Evolutionary conservation across 2,113 vertebrate genomes (phyloP).

Genomic region (Ctenodactylus gundi): DNA sequence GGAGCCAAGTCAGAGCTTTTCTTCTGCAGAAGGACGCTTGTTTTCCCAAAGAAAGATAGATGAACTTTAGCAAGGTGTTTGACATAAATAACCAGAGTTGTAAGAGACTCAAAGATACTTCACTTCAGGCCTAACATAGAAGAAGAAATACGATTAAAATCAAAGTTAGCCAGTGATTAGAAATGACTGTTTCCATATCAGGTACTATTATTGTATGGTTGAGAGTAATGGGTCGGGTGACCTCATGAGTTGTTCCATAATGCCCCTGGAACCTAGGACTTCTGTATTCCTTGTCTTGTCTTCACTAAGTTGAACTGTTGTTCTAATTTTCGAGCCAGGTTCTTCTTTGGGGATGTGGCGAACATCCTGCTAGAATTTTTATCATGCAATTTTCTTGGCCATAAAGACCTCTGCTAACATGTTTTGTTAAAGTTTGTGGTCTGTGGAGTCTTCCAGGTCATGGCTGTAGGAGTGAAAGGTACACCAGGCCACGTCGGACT

Average conservation of each 20-base stretch:
- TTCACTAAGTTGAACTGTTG: neutral
- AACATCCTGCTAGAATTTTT: neutral
- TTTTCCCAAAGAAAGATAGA: neutral
- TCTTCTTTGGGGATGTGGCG: neutral
- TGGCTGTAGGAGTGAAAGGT: neutral
- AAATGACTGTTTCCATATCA: neutral
- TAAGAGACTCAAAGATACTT: neutral
- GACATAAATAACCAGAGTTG: neutral
- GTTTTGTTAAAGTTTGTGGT: no score
- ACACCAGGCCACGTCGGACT: neutral
- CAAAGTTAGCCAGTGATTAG: neutral
- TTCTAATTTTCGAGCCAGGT: neutral
- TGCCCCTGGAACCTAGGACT: neutral
- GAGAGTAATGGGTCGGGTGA: neutral
- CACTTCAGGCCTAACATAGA: neutral
- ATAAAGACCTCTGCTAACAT: neutral
- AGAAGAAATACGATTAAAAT: constrained; percentile 28
- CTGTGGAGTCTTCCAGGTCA: neutral
- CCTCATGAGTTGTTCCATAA: neutral
- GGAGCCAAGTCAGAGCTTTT: no score
- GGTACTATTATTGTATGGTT: neutral
- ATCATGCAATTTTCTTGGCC: neutral
- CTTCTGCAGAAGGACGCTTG: neutral
- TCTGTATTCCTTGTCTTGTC: neutral
- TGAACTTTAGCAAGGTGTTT: neutral